Percentiles rank a stretch among this genome's conserved stretches.
Evolutionary conservation across 1,140 invertebrate species (phyloP).

Genomic region (Pantala flavescens): DNA sequence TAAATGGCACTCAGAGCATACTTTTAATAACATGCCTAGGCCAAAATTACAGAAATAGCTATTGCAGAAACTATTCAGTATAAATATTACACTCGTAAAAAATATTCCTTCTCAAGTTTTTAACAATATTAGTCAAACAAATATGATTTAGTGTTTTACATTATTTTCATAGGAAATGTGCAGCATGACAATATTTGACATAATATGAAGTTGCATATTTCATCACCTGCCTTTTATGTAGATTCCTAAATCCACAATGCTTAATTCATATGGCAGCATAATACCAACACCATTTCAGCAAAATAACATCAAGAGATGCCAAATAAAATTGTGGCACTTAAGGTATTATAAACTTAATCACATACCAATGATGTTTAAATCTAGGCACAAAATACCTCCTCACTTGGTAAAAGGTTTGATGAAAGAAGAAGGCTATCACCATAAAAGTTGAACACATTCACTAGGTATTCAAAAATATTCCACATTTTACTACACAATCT

Average conservation of each 20-base stretch:
- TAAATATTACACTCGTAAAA: neutral
- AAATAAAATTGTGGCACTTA: neutral
- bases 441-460: neutral
- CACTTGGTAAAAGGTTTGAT: neutral
- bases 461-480: neutral
- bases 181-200: neutral
- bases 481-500: neutral
- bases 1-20: neutral
- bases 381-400: neutral
- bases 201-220: neutral
- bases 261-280: neutral
- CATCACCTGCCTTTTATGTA: neutral
- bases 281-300: neutral
- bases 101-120: neutral
- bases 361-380: neutral
- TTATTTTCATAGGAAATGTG: neutral
- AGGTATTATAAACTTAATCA: neutral
- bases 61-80: neutral
- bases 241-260: neutral
- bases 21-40: neutral
- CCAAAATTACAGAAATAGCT: neutral
- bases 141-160: neutral
- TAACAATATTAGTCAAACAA: neutral
- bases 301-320: too few species aligned
- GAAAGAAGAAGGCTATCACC: neutral